These are phyloP conservation scores for Semibalanus balanoides DNA, from an alignment of 1,140 invertebrate genomes.

Conservation along the genomic window DNA sequence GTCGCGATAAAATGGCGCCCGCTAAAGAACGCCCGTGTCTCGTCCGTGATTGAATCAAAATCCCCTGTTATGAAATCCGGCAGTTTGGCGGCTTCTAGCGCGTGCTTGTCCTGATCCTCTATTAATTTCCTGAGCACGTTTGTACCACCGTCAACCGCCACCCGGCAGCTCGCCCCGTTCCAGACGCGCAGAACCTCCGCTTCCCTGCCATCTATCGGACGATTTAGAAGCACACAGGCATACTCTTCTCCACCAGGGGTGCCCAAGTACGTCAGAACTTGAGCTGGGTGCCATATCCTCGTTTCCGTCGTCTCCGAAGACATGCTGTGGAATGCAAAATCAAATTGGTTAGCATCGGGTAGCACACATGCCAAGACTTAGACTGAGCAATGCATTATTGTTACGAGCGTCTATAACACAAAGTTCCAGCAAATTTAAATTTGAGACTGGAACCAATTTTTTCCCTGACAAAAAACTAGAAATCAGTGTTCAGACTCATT, in stretches of 20 bases:
- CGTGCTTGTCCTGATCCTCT: not conserved
- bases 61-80: conserved; percentile 28
- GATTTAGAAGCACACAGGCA: not conserved
- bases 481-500: too few species aligned
- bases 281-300: not conserved
- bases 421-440: too few species aligned
- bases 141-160: not conserved
- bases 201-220: not conserved
- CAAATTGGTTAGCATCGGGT: too few species aligned
- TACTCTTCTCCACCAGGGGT: not conserved
- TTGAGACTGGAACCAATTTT: too few species aligned
- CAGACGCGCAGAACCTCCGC: not conserved
- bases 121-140: not conserved
- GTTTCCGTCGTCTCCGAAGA: not conserved
- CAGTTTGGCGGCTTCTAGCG: conserved; percentile 7
- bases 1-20: conserved; percentile 19
- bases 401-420: too few species aligned
- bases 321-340: not conserved
- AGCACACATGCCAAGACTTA: too few species aligned
- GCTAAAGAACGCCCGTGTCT: conserved; percentile 20
- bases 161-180: not conserved
- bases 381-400: too few species aligned
- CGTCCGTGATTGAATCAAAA: conserved; percentile 26
- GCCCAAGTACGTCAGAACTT: not conserved
- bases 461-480: too few species aligned